Conservation (phyloP, 2,888 invertebrate species). For the Macrophya alboannulata region DNA sequence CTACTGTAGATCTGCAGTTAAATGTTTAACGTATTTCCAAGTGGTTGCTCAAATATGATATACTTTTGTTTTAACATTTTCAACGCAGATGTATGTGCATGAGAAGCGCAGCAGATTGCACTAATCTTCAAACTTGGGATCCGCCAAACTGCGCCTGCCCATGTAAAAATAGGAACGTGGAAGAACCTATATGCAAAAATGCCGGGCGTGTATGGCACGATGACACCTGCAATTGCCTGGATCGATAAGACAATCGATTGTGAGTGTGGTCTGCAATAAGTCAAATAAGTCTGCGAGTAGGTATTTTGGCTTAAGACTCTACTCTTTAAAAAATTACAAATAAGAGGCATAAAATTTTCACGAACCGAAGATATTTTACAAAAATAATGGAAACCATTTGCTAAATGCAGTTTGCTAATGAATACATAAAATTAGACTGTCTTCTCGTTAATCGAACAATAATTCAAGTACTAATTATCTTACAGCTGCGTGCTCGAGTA, state of each 20-base stretch:
- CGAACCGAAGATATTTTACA: not conserved
- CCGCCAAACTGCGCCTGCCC: not conserved
- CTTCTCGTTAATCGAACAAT: too few relatives aligned
- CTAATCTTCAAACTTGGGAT: not conserved
- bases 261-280: not conserved
- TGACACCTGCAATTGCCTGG: not conserved
- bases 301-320: not conserved
- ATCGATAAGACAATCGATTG: not conserved
- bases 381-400: not conserved
- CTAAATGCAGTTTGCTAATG: not conserved
- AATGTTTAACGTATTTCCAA: not conserved
- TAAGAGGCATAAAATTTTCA: not conserved
- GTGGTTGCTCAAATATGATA: not conserved
- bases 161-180: not conserved
- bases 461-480: not conserved
- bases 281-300: not conserved
- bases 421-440: too few relatives aligned
- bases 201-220: not conserved
- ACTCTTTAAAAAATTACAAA: not conserved
- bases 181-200: not conserved
- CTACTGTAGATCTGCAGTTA: not conserved
- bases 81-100: not conserved
- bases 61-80: not conserved
- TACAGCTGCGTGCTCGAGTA: not conserved
- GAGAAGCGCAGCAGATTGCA: not conserved